Percentiles rank a stretch among this genome's conserved stretches.
Conservation (phyloP, 1,140 invertebrate species). For the Drosophila insularis region DNA sequence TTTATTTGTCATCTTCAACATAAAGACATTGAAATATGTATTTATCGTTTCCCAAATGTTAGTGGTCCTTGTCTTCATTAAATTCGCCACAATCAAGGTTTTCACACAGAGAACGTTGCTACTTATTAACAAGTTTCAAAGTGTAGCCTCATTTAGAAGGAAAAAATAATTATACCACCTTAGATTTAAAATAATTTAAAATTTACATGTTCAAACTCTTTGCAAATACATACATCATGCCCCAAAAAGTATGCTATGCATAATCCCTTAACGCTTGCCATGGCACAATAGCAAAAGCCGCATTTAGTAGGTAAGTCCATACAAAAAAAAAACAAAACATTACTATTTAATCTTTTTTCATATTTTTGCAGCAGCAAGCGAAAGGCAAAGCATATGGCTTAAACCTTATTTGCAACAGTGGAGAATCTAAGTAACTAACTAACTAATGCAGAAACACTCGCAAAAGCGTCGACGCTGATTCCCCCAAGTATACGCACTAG, state of each 20-base stretch:
- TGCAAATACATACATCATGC: slow-evolving; percentile 9
- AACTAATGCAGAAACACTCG: slow-evolving; percentile 10
- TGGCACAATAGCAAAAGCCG: neutral
- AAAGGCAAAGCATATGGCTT: neutral
- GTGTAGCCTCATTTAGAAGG: too few relatives aligned
- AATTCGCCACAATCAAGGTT: too few relatives aligned
- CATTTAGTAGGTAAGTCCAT: neutral
- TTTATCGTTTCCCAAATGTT: too few relatives aligned
- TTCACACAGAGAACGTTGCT: too few relatives aligned
- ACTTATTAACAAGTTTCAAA: too few relatives aligned
- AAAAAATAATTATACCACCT: too few relatives aligned
- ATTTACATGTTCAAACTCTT: neutral
- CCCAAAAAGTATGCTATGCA: slow-evolving; percentile 13
- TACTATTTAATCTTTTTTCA: slow-evolving; percentile 1
- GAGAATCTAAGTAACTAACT: neutral
- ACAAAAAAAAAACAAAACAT: neutral
- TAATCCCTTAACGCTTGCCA: neutral
- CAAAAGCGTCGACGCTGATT: slow-evolving; percentile 10
- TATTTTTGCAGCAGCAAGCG: neutral
- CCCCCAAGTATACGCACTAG: slow-evolving; percentile 9
- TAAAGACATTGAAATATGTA: too few relatives aligned
- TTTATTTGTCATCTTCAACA: too few relatives aligned
- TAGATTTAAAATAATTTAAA: neutral
- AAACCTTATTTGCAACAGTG: slow-evolving; percentile 1
- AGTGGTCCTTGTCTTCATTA: too few relatives aligned